Evolutionary conservation across 2,888 invertebrate genomes (phyloP).

Genomic region (Pterobdella sp.): DNA sequence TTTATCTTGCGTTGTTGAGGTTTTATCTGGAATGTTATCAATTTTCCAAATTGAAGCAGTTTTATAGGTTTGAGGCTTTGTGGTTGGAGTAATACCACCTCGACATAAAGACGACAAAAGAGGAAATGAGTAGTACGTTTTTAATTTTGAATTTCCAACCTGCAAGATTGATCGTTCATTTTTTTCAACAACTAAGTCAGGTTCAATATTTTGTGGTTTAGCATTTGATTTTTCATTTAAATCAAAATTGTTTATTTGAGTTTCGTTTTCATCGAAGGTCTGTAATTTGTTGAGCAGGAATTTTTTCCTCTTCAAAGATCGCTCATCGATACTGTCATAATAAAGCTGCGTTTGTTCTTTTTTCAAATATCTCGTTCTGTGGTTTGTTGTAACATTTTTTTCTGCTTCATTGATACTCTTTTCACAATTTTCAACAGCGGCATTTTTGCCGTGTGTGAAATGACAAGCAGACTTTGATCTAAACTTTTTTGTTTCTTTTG

Average conservation of each 20-base stretch:
- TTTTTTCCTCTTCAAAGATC: not conserved
- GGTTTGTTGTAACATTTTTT: not conserved
- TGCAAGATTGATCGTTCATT: too few species aligned
- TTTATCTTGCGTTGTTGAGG: too few species aligned
- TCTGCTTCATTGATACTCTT: not conserved
- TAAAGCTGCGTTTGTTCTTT: not conserved
- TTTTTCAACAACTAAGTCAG: too few species aligned
- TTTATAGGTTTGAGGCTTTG: too few species aligned
- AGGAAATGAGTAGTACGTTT: too few species aligned
- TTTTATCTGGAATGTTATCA: too few species aligned
- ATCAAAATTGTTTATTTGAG: not conserved
- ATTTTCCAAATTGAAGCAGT: too few species aligned
- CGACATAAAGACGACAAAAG: too few species aligned
- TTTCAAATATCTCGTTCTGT: not conserved
- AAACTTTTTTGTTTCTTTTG: constrained; percentile 39
- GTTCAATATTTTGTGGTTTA: too few species aligned
- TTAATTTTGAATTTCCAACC: too few species aligned
- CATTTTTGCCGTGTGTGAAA: not conserved
- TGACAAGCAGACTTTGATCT: constrained; percentile 10
- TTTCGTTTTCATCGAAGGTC: not conserved
- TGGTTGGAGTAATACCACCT: too few species aligned
- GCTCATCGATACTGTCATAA: not conserved
- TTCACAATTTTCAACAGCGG: not conserved
- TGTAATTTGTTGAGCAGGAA: not conserved
- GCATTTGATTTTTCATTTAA: too few species aligned